phyloP scores from a whole-genome alignment of 2,113 vertebrate genomes.

The Callaeas wilsoni region DNA sequence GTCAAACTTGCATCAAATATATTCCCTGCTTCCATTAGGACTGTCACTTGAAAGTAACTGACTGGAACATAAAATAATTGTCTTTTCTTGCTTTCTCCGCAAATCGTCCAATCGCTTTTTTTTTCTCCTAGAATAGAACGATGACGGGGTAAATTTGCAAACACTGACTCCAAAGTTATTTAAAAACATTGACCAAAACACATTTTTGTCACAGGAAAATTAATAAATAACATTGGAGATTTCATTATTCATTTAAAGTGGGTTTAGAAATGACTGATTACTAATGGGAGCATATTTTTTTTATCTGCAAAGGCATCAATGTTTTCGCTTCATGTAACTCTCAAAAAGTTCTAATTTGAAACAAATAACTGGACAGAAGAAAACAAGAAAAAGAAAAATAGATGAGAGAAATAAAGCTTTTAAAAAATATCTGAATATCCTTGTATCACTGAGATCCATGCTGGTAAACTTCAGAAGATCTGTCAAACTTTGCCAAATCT shows the following conservation, averaged over 20 bases:
- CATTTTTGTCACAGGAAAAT: not conserved
- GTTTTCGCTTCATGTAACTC: not conserved
- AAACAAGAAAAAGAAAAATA: not conserved
- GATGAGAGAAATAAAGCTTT: not conserved
- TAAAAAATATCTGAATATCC: not conserved
- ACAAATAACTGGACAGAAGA: not conserved
- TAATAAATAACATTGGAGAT: not conserved
- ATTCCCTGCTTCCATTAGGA: constrained; percentile 10
- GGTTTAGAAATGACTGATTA: not conserved
- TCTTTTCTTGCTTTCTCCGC: constrained; percentile 17
- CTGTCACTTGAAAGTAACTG: constrained; percentile 20
- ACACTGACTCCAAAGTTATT: not conserved
- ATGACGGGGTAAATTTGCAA: not conserved
- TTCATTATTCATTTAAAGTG: not conserved
- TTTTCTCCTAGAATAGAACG: not conserved
- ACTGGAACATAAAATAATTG: constrained; percentile 53
- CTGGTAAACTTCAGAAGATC: not conserved
- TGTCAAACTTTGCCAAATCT: not conserved
- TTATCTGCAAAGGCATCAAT: not conserved
- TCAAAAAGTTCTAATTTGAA: not conserved
- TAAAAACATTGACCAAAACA: not conserved
- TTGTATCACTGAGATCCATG: not conserved
- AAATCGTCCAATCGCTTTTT: not conserved
- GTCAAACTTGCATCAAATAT: not conserved
- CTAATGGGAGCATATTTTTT: not conserved